Conservation (phyloP, 2,113 vertebrate genomes). For the Cathartes aura region DNA sequence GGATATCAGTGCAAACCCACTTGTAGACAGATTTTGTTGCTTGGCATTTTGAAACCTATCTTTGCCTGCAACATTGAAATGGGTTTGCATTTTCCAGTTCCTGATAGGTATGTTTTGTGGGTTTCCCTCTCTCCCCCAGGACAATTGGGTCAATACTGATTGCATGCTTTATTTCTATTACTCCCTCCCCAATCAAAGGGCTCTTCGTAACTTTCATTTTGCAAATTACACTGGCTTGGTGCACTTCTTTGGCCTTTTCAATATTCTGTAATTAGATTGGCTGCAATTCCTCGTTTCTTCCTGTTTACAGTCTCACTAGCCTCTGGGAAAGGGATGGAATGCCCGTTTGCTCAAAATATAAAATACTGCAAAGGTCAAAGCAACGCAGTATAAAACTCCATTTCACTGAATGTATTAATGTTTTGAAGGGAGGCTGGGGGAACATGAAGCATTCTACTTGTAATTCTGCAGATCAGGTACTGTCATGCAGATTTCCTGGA, state of each 20-base stretch:
- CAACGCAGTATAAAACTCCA: slow-evolving; percentile 33
- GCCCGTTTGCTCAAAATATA: slow-evolving; percentile 71
- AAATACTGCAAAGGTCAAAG: slow-evolving; percentile 79
- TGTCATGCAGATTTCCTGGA: neutral
- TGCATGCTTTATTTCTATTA: neutral
- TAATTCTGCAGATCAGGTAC: neutral
- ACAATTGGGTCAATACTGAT: neutral
- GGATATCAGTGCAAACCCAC: neutral
- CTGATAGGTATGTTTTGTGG: neutral
- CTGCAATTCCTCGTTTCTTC: slow-evolving; percentile 62
- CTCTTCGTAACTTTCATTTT: slow-evolving; percentile 49
- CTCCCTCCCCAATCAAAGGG: neutral
- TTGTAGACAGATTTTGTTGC: neutral
- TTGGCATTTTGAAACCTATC: neutral
- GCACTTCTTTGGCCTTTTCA: slow-evolving; percentile 77
- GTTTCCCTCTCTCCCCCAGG: accelerated
- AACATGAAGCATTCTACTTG: neutral
- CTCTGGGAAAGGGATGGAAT: slow-evolving; percentile 68
- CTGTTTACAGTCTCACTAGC: slow-evolving; percentile 68
- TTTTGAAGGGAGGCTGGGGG: neutral
- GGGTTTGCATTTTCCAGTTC: neutral
- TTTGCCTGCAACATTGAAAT: neutral
- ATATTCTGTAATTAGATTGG: slow-evolving; percentile 78
- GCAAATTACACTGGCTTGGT: slow-evolving; percentile 11
- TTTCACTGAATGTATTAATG: slow-evolving; percentile 32